Conservation (phyloP, 1,140 invertebrate genomes). For the Drosophila athabasca region DNA sequence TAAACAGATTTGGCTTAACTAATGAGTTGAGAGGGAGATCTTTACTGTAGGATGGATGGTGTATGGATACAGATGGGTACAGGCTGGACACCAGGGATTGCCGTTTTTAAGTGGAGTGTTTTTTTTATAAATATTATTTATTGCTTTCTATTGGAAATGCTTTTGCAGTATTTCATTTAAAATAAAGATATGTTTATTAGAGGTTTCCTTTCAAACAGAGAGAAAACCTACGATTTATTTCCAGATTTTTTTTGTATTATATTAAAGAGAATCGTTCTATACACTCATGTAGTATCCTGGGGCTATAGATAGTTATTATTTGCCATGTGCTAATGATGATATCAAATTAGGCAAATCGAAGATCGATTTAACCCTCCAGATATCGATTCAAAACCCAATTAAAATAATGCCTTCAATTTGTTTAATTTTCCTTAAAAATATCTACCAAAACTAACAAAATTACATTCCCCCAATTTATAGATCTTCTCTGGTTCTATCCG, state of each 20-base stretch:
- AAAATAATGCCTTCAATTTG: background rate
- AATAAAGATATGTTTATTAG: too few species aligned
- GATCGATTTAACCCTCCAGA: conserved; percentile 1
- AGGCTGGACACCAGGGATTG: background rate
- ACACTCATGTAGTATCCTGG: too few species aligned
- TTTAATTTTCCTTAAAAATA: too few species aligned
- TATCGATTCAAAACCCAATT: conserved; percentile 2
- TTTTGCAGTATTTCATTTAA: background rate
- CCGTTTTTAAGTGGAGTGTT: background rate
- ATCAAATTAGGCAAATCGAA: conserved; percentile 23
- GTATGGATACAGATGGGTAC: background rate
- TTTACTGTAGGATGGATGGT: background rate
- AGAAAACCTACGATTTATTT: too few species aligned
- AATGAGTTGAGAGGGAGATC: conserved; percentile 24
- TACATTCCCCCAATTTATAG: background rate
- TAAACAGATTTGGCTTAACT: conserved; percentile 38
- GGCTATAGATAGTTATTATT: too few species aligned
- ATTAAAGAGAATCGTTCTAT: too few species aligned
- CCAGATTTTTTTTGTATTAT: too few species aligned
- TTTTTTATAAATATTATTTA: background rate
- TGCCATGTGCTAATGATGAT: conserved; percentile 27
- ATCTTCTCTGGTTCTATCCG: background rate
- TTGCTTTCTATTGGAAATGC: too few species aligned
- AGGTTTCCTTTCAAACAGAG: too few species aligned
- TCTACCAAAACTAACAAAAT: background rate